Evolutionary conservation across 2,797 vertebrate species (phyloP), one percentile per base, ranked within the genome.

Genomic region (Pelodytes ibericus): DNA sequence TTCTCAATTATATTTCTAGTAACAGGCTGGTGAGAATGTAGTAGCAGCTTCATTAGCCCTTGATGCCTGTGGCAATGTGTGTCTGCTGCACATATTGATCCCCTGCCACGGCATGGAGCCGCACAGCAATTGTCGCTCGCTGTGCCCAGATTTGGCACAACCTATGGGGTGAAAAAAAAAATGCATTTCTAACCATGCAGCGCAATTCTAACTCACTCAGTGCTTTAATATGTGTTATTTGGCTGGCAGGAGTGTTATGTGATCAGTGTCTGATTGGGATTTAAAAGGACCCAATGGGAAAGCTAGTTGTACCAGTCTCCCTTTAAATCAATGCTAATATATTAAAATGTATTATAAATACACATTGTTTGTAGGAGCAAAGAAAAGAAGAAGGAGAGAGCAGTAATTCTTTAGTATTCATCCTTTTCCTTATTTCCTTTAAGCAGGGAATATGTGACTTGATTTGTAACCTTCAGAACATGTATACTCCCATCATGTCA

Each of bases 1-100:
- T 77, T 77, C 75, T 77, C 75, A 77, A 77, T 77, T 77, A 77
- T 72, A 69, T 77, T 72, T 65, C 69, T 72, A 61, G 75, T 77
- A 77, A 72, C 75, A 77, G 75, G 75, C 75, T 77, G 75, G 75
- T 77, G 75, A 77, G 75, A 72, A 65, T 65, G 61, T 67, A 72
- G 75, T 70, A 67, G 75, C 75, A 44, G 75, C 62, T 72, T 78
- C 70, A 78, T 72, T 78, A 78, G 70, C 69, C 63, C 70, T 70
- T 25, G 75, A 57, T 78, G 75, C 75, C 75, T 67, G 75, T 72
- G 72, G 75, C 75, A 78, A 78, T 78, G 69, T 72, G 75, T 72
- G 69, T 78, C 62, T 72, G 62, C 70, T 61, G 69, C 75, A 61
- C 69, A 78, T 78, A 78, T 78, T 72, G 75, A 78, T 78, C 75